These are phyloP conservation scores for Nemotelus pantherinus DNA, from an alignment of 2,888 invertebrate species.

Conservation along the genomic window DNA sequence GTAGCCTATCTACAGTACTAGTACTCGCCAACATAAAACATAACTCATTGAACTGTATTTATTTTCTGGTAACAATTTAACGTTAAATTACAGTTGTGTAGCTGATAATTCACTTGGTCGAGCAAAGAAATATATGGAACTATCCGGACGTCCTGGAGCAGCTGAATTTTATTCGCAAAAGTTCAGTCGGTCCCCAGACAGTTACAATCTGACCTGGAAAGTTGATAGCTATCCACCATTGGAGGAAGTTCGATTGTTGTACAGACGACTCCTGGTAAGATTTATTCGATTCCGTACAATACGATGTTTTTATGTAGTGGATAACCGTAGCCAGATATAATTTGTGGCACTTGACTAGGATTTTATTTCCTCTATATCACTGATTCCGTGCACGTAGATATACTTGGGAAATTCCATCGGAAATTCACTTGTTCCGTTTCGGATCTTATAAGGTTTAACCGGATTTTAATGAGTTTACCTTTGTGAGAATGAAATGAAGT, in stretches of 20 bases:
- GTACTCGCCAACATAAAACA: background rate
- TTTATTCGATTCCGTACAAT: conserved; percentile 37
- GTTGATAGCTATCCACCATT: conserved; percentile 79
- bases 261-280: conserved; percentile 73
- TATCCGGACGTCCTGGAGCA: conserved; percentile 76
- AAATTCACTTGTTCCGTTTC: no score
- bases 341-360: conserved; percentile 5
- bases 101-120: conserved; percentile 76
- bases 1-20: background rate
- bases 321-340: background rate
- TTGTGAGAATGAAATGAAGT: no score
- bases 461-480: no score
- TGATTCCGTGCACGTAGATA: no score
- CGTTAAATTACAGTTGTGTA: conserved; percentile 68
- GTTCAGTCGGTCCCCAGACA: conserved; percentile 69
- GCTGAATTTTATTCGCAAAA: conserved; percentile 76
- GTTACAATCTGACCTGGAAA: conserved; percentile 75
- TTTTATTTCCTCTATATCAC: background rate
- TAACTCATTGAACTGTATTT: conserved; percentile 31
- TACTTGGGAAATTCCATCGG: no score
- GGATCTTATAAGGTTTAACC: no score
- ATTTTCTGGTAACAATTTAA: conserved; percentile 38
- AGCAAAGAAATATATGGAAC: conserved; percentile 75
- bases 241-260: conserved; percentile 75
- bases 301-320: background rate